Evolutionary conservation across 2,797 vertebrate genomes (phyloP), one percentile per base, ranked within the genome.

Genomic region (Lagocephalus sceleratus): DNA sequence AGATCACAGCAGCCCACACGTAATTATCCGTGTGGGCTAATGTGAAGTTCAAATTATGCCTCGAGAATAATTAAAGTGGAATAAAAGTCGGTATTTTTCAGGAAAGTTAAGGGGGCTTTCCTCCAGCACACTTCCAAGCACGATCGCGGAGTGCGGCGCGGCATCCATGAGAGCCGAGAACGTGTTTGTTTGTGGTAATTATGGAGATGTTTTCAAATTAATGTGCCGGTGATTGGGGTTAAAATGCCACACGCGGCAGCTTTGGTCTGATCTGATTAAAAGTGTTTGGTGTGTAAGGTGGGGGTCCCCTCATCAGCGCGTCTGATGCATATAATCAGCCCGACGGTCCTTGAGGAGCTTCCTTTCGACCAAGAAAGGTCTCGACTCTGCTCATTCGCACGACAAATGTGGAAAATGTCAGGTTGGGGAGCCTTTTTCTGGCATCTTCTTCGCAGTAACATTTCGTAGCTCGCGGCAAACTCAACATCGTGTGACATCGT

Each of bases 111-210:
- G 16, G 25, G 38, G 56, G 42, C 51, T 17, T 50, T 57, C 39
- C 10, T 15, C 42, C 19, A 39, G 35, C 40, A 10, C 53, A 56
- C 51, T 61, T 54, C 51, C 62, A 10, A 51, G 9, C 16, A 15
- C 51, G 52, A 57, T 38, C 19, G 50, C 52, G 45, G 45, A 20
- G 40, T 4, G 40, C 2, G 40, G 40, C 40, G 40, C 40, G 19
- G 40, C 40, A 42, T 7, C 15, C 40, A n/a, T 41, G 0, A 32
- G 56, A 43, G 48, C 39, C 15, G 73, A 49, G 54, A 50, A 53
- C 54, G 17, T 65, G 66, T 79, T 82, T 84, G 77, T 78, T 81
- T 57, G 44, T 23, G 48, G 47, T 68, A 76, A 83, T 82, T 79
- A 71, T 49, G 52, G 52, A 47, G 60, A 72, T 66, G 75, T 66